A percentile compares a stretch with the other conserved stretches of the same genome.
Conservation (phyloP, 2,113 vertebrate species). For the Meles meles region DNA sequence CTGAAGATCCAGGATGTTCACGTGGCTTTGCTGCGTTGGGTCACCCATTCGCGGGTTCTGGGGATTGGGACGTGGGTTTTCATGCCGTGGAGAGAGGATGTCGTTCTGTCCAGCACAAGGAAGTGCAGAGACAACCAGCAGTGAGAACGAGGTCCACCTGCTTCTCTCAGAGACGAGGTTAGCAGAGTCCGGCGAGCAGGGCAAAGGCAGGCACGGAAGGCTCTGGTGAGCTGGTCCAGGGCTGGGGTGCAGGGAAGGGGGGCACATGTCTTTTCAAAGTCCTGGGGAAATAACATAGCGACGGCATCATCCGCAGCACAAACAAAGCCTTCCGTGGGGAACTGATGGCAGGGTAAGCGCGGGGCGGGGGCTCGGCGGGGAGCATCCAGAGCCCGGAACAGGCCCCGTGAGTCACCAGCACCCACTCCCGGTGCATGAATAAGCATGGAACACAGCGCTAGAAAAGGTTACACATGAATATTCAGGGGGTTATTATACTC, state of each 20-base stretch:
- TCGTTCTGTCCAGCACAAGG: background rate
- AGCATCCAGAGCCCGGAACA: slow-evolving; percentile 54
- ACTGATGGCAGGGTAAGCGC: slow-evolving; percentile 45
- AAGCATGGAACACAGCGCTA: background rate
- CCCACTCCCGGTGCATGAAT: slow-evolving; percentile 66
- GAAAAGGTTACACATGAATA: slow-evolving; percentile 75
- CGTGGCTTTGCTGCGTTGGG: fast-evolving
- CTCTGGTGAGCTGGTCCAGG: background rate
- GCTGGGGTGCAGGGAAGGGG: background rate
- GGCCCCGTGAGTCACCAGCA: slow-evolving; percentile 69
- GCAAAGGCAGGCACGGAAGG: slow-evolving; percentile 10
- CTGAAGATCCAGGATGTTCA: background rate
- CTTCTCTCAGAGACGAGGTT: background rate
- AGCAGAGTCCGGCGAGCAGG: background rate
- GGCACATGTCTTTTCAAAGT: background rate
- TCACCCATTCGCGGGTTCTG: background rate
- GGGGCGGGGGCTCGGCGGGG: slow-evolving; percentile 41
- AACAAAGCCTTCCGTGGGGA: slow-evolving; percentile 4
- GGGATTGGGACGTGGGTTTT: background rate
- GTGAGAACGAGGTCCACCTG: background rate
- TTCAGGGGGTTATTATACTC: slow-evolving; percentile 63
- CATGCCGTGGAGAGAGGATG: too few species aligned
- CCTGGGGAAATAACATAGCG: slow-evolving; percentile 20
- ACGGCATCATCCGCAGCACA: background rate
- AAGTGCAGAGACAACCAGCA: slow-evolving; percentile 11